Evolutionary conservation across 23 tunicate genomes (phyloP).

Genomic region (Ciona savignyi): DNA sequence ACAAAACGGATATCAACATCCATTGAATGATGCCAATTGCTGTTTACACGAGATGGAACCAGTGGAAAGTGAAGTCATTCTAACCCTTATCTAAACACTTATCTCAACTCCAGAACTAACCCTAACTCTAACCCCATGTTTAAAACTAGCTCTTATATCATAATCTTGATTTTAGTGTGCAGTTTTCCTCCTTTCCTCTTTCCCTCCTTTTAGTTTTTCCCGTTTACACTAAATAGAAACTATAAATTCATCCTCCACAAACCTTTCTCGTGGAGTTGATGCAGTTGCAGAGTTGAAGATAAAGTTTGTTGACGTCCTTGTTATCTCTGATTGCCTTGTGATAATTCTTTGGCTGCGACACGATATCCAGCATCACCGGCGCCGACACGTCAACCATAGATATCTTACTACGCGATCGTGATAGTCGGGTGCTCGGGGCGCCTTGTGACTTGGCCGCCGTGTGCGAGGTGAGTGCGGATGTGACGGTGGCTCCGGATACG

Average conservation of each 20-base stretch:
- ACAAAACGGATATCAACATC: too few relatives aligned
- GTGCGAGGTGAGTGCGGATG: slow-evolving; percentile 16
- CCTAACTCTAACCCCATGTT: too few relatives aligned
- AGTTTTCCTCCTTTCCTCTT: too few relatives aligned
- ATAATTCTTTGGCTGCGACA: slow-evolving; percentile 47
- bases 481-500: slow-evolving; percentile 7
- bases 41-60: too few relatives aligned
- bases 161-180: too few relatives aligned
- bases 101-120: too few relatives aligned
- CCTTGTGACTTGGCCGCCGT: slow-evolving; percentile 10
- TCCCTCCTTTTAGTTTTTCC: too few relatives aligned
- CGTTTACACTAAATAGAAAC: not conserved
- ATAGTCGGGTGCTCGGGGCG: not conserved
- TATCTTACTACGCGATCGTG: slow-evolving; percentile 15
- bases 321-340: slow-evolving; percentile 54
- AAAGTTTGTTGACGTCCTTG: slow-evolving; percentile 84
- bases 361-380: slow-evolving; percentile 27
- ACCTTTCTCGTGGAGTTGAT: slow-evolving; percentile 86
- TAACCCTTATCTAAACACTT: too few relatives aligned
- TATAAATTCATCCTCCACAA: not conserved
- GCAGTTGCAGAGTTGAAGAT: slow-evolving; percentile 71
- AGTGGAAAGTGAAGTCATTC: too few relatives aligned
- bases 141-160: too few relatives aligned
- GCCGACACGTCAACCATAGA: slow-evolving; percentile 49
- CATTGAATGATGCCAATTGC: too few relatives aligned